Percentiles rank a stretch among this genome's conserved stretches.
Evolutionary conservation across 1,140 invertebrate species (phyloP).

Genomic region (Anagrus nilaparvatae): DNA sequence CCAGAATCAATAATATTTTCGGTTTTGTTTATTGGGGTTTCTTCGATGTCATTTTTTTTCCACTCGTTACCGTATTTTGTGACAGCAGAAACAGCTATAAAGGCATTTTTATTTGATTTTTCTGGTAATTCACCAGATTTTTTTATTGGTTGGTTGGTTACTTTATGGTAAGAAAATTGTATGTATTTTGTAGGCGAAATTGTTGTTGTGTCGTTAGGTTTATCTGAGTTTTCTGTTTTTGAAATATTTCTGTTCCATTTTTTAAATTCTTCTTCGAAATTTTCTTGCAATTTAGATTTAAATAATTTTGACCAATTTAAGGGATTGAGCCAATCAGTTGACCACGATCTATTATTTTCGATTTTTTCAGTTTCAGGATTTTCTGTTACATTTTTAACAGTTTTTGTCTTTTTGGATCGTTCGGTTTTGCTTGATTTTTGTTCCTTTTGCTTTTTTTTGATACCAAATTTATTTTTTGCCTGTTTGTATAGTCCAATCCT

Average conservation of each 20-base stretch:
- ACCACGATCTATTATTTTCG: no score
- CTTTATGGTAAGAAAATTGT: constrained; percentile 35
- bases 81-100: constrained; percentile 34
- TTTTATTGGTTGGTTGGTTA: constrained; percentile 26
- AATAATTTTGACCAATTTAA: constrained; percentile 17
- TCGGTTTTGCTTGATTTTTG: constrained; percentile 6
- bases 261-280: constrained; percentile 16
- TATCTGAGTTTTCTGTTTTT: constrained; percentile 19
- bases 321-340: no score
- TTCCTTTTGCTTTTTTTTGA: constrained; percentile 6
- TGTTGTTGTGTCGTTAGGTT: background rate
- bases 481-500: constrained; percentile 32
- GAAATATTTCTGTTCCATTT: constrained; percentile 21
- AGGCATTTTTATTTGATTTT: constrained; percentile 28
- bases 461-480: constrained; percentile 10
- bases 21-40: constrained; percentile 13
- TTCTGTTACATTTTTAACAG: constrained; percentile 2
- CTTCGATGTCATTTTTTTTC: constrained; percentile 33
- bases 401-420: constrained; percentile 3
- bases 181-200: constrained; percentile 33
- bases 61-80: constrained; percentile 31
- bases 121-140: constrained; percentile 25
- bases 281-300: constrained; percentile 15
- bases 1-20: background rate
- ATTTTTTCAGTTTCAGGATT: background rate